A percentile compares a stretch with the other conserved stretches of the same genome.
Evolutionary conservation across 1,140 invertebrate genomes (phyloP).

Genomic region (Arctopsyche grandis): DNA sequence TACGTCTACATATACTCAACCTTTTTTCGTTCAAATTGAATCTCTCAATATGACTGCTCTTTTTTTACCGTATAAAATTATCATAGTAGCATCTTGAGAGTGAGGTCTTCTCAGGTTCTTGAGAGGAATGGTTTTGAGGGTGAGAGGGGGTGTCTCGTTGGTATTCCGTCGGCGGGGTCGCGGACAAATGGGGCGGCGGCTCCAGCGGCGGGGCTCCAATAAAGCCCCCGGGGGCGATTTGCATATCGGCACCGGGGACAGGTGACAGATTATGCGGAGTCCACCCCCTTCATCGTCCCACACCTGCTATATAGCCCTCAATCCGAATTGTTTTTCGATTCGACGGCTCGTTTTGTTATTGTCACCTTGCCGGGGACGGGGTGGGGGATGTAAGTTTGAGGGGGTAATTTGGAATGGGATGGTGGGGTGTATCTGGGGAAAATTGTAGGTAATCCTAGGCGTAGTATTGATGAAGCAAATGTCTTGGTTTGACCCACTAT

Average conservation of each 20-base stretch:
- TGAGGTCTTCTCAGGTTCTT: no score
- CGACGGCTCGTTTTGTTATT: conserved; percentile 45
- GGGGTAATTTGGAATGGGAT: not conserved
- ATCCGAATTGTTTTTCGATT: conserved; percentile 50
- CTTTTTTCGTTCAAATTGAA: no score
- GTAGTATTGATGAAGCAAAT: no score
- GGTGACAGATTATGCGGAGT: conserved; percentile 48
- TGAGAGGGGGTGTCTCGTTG: not conserved
- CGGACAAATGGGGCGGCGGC: conserved; percentile 38
- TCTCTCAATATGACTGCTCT: no score
- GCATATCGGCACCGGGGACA: conserved; percentile 50
- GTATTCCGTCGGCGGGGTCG: conserved; percentile 28
- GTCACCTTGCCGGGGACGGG: conserved; percentile 16
- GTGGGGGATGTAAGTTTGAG: not conserved
- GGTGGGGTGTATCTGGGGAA: not conserved
- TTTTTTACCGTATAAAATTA: no score
- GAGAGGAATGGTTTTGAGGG: not conserved
- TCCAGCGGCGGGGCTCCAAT: conserved; percentile 33
- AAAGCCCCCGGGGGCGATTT: conserved; percentile 49
- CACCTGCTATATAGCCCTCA: not conserved
- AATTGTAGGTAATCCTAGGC: no score
- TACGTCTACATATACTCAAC: no score
- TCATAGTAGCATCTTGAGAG: no score
- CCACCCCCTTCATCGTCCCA: not conserved
- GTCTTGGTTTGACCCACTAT: no score